These are phyloP conservation scores for Cinclus mexicanus DNA, from an alignment of 2,113 vertebrate genomes.

Conservation along the genomic window DNA sequence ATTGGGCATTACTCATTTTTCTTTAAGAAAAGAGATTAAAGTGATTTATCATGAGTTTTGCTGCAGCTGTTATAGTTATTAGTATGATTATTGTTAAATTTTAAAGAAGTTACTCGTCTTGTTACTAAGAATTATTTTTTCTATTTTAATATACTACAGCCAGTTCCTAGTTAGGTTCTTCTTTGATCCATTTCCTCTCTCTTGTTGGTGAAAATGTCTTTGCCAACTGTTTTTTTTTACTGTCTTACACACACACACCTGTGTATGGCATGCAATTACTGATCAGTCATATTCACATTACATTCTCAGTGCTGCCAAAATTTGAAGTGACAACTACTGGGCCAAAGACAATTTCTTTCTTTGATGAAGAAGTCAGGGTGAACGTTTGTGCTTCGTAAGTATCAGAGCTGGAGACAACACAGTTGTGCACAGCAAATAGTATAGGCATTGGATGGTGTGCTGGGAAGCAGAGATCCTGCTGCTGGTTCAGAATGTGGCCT, in stretches of 20 bases:
- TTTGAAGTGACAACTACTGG: constrained; percentile 49
- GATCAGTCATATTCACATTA: neutral
- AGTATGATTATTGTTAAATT: neutral
- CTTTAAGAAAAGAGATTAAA: neutral
- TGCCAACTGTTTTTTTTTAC: neutral
- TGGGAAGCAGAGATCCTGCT: neutral
- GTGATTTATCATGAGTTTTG: neutral
- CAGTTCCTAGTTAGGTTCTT: neutral
- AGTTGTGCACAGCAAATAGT: neutral
- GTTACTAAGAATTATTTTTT: neutral
- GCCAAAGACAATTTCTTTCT: constrained; percentile 61
- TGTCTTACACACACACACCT: neutral
- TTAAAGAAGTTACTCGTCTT: neutral
- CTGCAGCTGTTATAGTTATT: neutral
- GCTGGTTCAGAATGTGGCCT: neutral
- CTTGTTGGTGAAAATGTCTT: neutral
- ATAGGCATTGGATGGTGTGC: neutral
- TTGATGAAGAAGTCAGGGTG: constrained; percentile 62
- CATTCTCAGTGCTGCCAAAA: constrained; percentile 68
- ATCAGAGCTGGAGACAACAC: neutral
- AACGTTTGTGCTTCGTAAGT: constrained; percentile 68
- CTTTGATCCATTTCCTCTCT: neutral
- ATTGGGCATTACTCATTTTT: neutral
- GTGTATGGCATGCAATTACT: neutral
- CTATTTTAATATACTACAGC: neutral